Conservation (phyloP, 1,140 invertebrate genomes). For the Calephelis virginiensis region DNA sequence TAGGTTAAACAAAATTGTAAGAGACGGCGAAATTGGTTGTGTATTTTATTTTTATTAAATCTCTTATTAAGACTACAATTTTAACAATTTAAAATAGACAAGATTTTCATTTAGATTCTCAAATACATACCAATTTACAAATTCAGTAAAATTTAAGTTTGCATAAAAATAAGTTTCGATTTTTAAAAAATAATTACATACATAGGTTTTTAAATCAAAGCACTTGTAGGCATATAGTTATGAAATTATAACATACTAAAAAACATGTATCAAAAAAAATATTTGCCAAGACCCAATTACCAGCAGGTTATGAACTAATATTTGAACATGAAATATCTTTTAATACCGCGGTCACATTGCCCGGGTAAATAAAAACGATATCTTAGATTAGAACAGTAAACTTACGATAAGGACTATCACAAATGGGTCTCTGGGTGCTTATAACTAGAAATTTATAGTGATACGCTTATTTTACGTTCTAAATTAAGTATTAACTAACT, state of each 20-base stretch:
- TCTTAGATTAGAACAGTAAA: slow-evolving; percentile 65
- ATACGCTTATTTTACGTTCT: slow-evolving; percentile 28
- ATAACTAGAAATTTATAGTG: slow-evolving; percentile 32
- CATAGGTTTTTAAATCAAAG: background rate
- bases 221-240: background rate
- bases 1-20: too few species aligned
- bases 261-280: slow-evolving; percentile 8
- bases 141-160: too few species aligned
- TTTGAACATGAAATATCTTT: slow-evolving; percentile 39
- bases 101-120: too few species aligned
- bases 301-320: slow-evolving; percentile 34
- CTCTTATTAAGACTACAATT: too few species aligned
- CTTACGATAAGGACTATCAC: slow-evolving; percentile 48
- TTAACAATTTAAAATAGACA: too few species aligned
- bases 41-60: too few species aligned
- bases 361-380: slow-evolving; percentile 51
- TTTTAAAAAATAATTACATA: background rate
- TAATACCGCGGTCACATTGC: slow-evolving; percentile 50
- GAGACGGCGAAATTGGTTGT: too few species aligned
- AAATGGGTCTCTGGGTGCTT: slow-evolving; percentile 44
- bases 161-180: too few species aligned
- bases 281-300: slow-evolving; percentile 22
- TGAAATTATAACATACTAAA: background rate
- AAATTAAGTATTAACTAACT: slow-evolving; percentile 1
- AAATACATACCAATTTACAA: too few species aligned